Evolutionary conservation across 2,888 invertebrate genomes (phyloP).

Genomic region (Cartodere bifasciata): DNA sequence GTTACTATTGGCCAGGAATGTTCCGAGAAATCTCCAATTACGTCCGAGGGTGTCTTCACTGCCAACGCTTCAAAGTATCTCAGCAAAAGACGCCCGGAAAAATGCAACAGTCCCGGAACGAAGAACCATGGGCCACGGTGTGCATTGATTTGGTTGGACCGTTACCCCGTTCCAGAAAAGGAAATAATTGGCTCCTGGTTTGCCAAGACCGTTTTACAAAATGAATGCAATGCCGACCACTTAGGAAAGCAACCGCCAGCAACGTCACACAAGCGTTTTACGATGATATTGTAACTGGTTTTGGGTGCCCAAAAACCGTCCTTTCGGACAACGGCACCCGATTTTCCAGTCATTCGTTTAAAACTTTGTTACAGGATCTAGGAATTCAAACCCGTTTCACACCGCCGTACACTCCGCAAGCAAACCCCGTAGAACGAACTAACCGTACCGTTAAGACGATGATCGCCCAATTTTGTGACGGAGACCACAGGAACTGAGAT

Average conservation of each 20-base stretch:
- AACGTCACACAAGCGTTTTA: not conserved
- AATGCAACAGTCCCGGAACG: constrained; percentile 13
- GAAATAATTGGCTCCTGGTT: constrained; percentile 14
- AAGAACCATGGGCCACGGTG: constrained; percentile 19
- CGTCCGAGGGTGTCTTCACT: constrained; percentile 16
- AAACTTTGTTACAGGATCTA: not conserved
- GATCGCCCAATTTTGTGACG: constrained; percentile 15
- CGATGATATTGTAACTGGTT: constrained; percentile 3
- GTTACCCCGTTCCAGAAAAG: constrained; percentile 19
- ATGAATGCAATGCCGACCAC: constrained; percentile 14
- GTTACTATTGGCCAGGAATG: constrained; percentile 23
- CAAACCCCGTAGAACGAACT: constrained; percentile 22
- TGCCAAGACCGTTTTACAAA: constrained; percentile 16
- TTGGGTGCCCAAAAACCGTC: constrained; percentile 8
- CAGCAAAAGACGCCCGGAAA: constrained; percentile 15
- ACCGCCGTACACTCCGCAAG: constrained; percentile 21
- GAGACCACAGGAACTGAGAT: constrained; percentile 13
- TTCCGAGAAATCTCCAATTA: constrained; percentile 17
- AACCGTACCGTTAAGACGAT: constrained; percentile 22
- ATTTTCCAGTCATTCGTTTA: no score
- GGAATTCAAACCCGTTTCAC: constrained; percentile 14
- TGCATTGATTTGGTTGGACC: constrained; percentile 23
- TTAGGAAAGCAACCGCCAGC: constrained; percentile 14
- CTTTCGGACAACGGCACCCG: constrained; percentile 8
- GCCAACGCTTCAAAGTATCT: constrained; percentile 17